Percentiles rank a stretch among this genome's conserved stretches.
These are phyloP conservation scores for Sterrhoptilus dennistouni DNA, from an alignment of 2,113 vertebrate species.

Conservation along the genomic window DNA sequence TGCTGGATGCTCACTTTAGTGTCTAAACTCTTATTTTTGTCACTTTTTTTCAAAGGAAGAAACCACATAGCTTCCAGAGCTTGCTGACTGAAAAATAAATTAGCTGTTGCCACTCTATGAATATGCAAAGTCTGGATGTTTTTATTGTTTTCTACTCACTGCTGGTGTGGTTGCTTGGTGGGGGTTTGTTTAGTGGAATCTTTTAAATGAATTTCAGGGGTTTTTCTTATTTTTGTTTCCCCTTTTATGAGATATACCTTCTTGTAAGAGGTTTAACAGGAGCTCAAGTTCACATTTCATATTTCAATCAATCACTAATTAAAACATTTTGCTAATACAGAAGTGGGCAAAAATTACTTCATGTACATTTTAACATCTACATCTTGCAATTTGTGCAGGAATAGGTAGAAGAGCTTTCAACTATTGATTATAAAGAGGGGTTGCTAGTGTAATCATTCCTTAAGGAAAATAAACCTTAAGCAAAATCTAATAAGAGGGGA, in stretches of 20 bases:
- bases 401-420: neutral
- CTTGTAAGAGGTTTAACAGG: neutral
- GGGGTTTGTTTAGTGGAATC: neutral
- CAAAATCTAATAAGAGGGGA: neutral
- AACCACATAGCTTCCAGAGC: neutral
- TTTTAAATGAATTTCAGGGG: neutral
- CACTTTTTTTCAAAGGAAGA: neutral
- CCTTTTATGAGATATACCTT: neutral
- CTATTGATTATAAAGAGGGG: neutral
- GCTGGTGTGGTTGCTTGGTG: fast-evolving
- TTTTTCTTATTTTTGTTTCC: neutral
- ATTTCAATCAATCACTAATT: neutral
- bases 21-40: neutral
- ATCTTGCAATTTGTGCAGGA: neutral
- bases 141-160: neutral
- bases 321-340: neutral
- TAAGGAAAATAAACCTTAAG: neutral
- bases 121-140: neutral
- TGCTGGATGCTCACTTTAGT: neutral
- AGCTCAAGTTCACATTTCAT: neutral
- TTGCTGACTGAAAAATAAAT: neutral
- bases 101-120: neutral
- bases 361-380: neutral
- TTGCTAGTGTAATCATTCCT: neutral
- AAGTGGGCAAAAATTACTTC: neutral